phyloP scores from a whole-genome alignment of 2,888 invertebrate species.

The Strigamia transsilvanica region DNA sequence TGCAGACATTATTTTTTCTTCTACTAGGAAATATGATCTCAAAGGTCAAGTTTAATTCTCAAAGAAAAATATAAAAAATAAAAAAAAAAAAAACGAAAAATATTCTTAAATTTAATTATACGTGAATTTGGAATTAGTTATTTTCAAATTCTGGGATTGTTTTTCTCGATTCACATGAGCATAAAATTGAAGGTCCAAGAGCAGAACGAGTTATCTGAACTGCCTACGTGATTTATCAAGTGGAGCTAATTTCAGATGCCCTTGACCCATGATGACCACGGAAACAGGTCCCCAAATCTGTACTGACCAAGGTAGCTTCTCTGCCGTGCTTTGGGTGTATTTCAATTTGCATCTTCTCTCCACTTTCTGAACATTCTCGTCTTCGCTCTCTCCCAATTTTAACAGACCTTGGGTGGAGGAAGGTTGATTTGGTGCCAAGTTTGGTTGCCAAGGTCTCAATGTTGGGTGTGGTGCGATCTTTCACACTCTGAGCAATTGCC shows the following conservation, averaged over 20 bases:
- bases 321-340: not conserved
- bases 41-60: conserved; percentile 4
- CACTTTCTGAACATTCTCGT: not conserved
- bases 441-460: conserved; percentile 20
- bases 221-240: conserved; percentile 20
- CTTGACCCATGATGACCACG: conserved; percentile 3
- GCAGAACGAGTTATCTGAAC: conserved; percentile 9
- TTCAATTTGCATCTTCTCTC: not conserved
- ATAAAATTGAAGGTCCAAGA: conserved; percentile 15
- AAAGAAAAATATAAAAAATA: not conserved
- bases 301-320: not conserved
- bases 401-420: conserved; percentile 9
- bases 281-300: not conserved
- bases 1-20: not conserved
- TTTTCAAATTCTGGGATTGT: not conserved
- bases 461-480: conserved; percentile 14
- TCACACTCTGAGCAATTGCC: conserved; percentile 4
- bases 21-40: conserved; percentile 3
- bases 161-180: conserved; percentile 20
- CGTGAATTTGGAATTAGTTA: not conserved
- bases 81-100: not conserved
- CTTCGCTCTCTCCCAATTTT: not conserved
- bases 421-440: conserved; percentile 20
- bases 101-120: not conserved
- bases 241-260: conserved; percentile 3